Percentiles rank a stretch among this genome's conserved stretches.
Evolutionary conservation across 2,888 invertebrate species (phyloP).

Genomic region (Itoplectis maculator): DNA sequence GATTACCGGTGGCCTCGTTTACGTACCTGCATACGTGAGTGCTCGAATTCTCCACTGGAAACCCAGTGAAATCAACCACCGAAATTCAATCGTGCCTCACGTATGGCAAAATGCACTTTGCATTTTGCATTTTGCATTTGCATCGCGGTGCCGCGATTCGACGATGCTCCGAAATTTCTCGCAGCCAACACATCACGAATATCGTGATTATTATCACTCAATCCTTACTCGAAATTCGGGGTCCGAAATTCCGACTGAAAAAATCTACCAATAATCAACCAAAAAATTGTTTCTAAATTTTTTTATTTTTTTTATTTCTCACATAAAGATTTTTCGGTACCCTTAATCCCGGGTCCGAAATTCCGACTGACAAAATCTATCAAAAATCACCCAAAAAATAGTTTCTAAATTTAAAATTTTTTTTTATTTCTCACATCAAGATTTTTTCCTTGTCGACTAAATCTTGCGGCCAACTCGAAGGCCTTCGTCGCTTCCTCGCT

Average conservation of each 20-base stretch:
- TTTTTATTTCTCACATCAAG: too few relatives aligned
- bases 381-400: too few relatives aligned
- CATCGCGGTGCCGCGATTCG: not conserved
- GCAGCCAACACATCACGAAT: not conserved
- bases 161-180: not conserved
- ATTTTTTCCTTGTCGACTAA: not conserved
- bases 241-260: too few relatives aligned
- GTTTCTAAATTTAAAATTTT: too few relatives aligned
- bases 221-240: not conserved
- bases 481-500: conserved; percentile 56
- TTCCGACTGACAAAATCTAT: too few relatives aligned
- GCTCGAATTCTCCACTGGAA: conserved; percentile 41
- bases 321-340: not conserved
- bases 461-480: conserved; percentile 50
- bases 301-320: too few relatives aligned
- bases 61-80: conserved; percentile 22
- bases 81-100: conserved; percentile 53
- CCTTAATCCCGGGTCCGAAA: not conserved
- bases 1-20: conserved; percentile 66
- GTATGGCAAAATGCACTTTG: not conserved
- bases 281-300: too few relatives aligned
- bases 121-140: too few relatives aligned
- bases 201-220: not conserved
- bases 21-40: conserved; percentile 68
- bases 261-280: too few relatives aligned